phyloP scores from a whole-genome alignment of 2,888 invertebrate species.

The Nymphalis c-album region DNA sequence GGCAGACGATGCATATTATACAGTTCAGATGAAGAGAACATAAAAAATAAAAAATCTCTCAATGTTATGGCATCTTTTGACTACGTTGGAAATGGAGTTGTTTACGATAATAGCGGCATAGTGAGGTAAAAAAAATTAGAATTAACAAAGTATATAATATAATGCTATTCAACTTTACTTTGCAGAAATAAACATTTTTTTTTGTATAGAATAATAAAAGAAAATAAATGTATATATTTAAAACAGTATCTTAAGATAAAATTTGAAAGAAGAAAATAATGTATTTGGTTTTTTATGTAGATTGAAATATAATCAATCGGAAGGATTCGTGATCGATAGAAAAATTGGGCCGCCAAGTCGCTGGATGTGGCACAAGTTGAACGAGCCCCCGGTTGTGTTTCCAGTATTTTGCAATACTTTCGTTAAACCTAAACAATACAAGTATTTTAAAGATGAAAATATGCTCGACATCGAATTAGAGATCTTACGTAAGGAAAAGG shows the following conservation, averaged over 20 bases:
- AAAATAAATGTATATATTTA: no score
- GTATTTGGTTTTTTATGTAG: conserved; percentile 40
- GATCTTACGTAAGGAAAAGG: conserved; percentile 50
- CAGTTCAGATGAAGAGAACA: conserved; percentile 45
- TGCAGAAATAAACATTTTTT: no score
- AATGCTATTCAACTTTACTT: no score
- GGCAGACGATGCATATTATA: conserved; percentile 52
- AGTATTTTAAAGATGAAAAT: neutral
- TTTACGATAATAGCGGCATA: conserved; percentile 54
- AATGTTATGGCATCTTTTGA: conserved; percentile 56
- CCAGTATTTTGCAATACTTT: conserved; percentile 45
- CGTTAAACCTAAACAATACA: neutral
- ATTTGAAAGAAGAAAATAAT: neutral
- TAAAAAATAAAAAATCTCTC: conserved; percentile 36
- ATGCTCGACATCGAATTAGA: conserved; percentile 49
- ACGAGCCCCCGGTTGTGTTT: conserved; percentile 57
- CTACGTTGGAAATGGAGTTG: conserved; percentile 55
- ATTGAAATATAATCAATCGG: conserved; percentile 62
- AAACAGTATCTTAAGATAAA: conserved; percentile 1
- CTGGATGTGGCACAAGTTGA: conserved; percentile 64
- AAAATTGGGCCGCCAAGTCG: conserved; percentile 49
- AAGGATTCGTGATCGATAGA: conserved; percentile 53
- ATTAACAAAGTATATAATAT: no score
- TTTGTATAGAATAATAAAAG: no score
- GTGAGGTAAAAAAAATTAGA: conserved; percentile 46